Evolutionary conservation across 2,113 vertebrate genomes (phyloP), one percentile per base, ranked within the genome.

Genomic region (Coryphaenoides rupestris): DNA sequence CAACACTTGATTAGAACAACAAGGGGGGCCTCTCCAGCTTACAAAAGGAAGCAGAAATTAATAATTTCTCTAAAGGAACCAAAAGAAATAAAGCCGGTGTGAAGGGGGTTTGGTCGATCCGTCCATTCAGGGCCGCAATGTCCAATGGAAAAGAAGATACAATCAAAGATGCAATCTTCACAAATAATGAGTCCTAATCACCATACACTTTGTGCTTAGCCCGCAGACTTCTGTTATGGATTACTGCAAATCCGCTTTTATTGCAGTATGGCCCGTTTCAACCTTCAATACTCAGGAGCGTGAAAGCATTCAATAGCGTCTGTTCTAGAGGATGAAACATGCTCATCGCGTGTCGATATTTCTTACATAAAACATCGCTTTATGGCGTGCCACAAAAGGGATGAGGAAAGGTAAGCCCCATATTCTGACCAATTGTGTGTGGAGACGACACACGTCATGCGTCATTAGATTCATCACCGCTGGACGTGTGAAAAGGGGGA

Each of bases 1-100:
- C 79, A 73, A 19, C 63, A 46, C 67, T 63, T 71, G 68, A 74
- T 83, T 72, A 79, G 64, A 69, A 69, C 72, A 58, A 79, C 58
- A 21, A 56, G 74, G 78, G 72, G n/a, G 54, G 63, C 66, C 65
- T 66, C 55, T 58, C 19, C 12, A 21, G 17, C 55, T 19, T 28
- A 28, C 71, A 63, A 73, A 74, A 56, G 57, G 17, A 14, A 58
- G 63, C 45, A 68, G 59, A 63, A 78, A 77, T 63, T 58, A 73
- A 83, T 80, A 60, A 68, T 61, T 7, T 49, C 54, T 65, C 62
- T 61, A 66, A 24, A 60, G 23, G 46, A 60, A 26, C 28, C 2
- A 3, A 17, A 14, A 57, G n/a, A n/a, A n/a, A n/a, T n/a, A n/a
- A n/a, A n/a, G n/a, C n/a, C 64, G 68, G 70, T 40, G 33, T 40